phyloP scores from a whole-genome alignment of 2,113 vertebrate species.

The Rattus norvegicus region GRCr8 NC_086024.1:90712001-90712500 shows the following conservation, averaged over 20 bases:
- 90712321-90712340: constrained; percentile 17
- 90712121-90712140: background rate
- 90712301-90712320: background rate
- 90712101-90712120: background rate
- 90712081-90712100: constrained; percentile 46
- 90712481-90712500: background rate
- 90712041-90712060: background rate
- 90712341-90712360: background rate
- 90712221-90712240: background rate
- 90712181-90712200: background rate
- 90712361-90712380: background rate
- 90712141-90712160: background rate
- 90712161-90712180: background rate
- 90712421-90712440: background rate
- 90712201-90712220: background rate
- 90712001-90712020: background rate
- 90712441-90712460: background rate
- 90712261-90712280: background rate
- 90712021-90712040: background rate
- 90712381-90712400: background rate
- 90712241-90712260: background rate
- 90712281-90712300: background rate
- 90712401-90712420: background rate
- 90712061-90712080: background rate
- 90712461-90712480: background rate